phyloP scores from a whole-genome alignment of 2,113 vertebrate genomes.

The Regulus satrapa region DNA sequence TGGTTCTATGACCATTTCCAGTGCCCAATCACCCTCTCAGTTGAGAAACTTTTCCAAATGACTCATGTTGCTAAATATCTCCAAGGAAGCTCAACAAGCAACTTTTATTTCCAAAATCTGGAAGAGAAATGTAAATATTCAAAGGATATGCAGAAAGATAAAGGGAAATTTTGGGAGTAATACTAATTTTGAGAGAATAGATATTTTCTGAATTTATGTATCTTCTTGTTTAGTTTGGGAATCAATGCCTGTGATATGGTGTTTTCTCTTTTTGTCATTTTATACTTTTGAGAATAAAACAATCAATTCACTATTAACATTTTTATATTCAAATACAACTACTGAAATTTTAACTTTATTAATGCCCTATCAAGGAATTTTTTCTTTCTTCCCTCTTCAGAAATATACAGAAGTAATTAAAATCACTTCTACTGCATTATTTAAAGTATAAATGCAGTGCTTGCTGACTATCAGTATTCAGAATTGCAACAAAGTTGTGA shows the following conservation, averaged over 20 bases:
- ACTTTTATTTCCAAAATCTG: background rate
- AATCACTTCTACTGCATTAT: background rate
- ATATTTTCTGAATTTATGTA: background rate
- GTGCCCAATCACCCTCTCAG: background rate
- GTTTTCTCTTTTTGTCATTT: background rate
- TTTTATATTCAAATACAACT: background rate
- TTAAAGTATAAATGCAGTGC: background rate
- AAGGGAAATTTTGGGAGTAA: background rate
- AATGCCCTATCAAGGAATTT: background rate
- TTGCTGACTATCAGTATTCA: background rate
- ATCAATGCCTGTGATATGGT: background rate
- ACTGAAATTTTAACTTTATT: background rate
- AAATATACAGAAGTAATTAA: background rate
- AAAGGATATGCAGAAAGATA: background rate
- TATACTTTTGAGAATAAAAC: background rate
- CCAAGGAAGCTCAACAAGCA: background rate
- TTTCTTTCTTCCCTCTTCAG: background rate
- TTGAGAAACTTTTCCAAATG: background rate
- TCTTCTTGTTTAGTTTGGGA: background rate
- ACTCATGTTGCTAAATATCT: background rate
- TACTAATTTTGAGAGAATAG: background rate
- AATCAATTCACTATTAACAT: background rate
- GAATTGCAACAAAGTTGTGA: background rate
- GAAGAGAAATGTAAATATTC: background rate
- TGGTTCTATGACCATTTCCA: fast-evolving